Evolutionary conservation across 2,113 vertebrate species (phyloP), one percentile per base, ranked within the genome.

Genomic region (Porphyrio hochstetteri): DNA sequence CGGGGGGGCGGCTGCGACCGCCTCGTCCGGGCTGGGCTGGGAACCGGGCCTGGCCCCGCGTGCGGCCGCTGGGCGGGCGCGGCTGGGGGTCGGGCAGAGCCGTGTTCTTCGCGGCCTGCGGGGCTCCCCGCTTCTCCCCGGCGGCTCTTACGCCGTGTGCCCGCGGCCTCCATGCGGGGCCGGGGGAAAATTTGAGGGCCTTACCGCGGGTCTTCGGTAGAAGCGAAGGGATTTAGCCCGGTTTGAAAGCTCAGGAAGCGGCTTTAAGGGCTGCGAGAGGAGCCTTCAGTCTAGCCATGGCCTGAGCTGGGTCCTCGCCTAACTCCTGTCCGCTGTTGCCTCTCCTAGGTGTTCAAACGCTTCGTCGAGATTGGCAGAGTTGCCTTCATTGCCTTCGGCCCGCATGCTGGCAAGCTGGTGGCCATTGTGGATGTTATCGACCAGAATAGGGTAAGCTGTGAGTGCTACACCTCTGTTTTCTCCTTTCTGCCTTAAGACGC

Each of bases 391-490:
- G 98, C 99, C 63, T 99, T 99, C 8, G 99, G 99, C 63, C 99
- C 99, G 2, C 98, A 99, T 70, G 98, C 98, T 18, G 99, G 99
- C 92, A 99, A 99, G 95, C 97, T 99, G 97, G 99, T 99, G 94
- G 98, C 98, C 42, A 99, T 99, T 13, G 98, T 99, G 19, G 99
- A 99, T 94, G 99, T 99, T n/a, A 99, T 99, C 61, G 99, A 99
- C 96, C 99, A 99, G 92, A 99, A 99, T 2, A 98, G 99, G 98
- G 99, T 99, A 94, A 97, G 98, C 46, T 27, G 1, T 21, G 52
- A 10, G 38, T 2, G 5, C 33, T 31, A 5, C 1, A 1, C 25
- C 3, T 38, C 3, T 6, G 0, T 77, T 68, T 24, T 13, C 7
- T 23, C 6, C 2, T 61, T 42, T 35, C 7, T 76, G n/a, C 33